These are phyloP conservation scores for Tenthredo amoena DNA, from an alignment of 2,888 invertebrate species.

Conservation along the genomic window DNA sequence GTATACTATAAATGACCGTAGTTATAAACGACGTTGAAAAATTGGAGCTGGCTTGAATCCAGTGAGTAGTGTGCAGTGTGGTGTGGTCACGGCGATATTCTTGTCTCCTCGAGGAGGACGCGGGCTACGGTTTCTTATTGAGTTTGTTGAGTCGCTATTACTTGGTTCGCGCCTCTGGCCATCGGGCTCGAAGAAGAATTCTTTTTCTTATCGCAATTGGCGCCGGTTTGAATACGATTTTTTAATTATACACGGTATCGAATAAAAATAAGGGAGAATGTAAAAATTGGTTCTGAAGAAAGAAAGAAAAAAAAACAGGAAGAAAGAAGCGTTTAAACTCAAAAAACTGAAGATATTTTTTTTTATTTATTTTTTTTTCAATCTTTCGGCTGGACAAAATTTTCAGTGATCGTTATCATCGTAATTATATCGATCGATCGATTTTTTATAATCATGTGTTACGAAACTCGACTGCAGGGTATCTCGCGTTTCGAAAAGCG, in stretches of 20 bases:
- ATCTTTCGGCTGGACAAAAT: not conserved
- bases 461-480: not conserved
- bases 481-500: not conserved
- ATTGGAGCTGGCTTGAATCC: conserved; percentile 51
- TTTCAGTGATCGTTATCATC: not conserved
- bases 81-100: conserved; percentile 50
- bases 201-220: not conserved
- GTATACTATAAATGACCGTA: not conserved
- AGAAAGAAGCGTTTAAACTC: not conserved
- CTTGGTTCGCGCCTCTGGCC: conserved; percentile 14
- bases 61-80: conserved; percentile 11
- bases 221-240: not conserved
- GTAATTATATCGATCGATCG: not conserved
- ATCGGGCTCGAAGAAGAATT: conserved; percentile 25
- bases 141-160: not conserved
- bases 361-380: not conserved
- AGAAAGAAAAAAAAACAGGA: not conserved
- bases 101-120: conserved; percentile 35
- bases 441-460: not conserved
- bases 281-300: not conserved
- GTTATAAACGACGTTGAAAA: conserved; percentile 10
- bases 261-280: no score
- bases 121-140: conserved; percentile 14
- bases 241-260: no score
- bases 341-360: not conserved